Evolutionary conservation across 1,140 invertebrate species (phyloP).

Genomic region (Ladona fulva): DNA sequence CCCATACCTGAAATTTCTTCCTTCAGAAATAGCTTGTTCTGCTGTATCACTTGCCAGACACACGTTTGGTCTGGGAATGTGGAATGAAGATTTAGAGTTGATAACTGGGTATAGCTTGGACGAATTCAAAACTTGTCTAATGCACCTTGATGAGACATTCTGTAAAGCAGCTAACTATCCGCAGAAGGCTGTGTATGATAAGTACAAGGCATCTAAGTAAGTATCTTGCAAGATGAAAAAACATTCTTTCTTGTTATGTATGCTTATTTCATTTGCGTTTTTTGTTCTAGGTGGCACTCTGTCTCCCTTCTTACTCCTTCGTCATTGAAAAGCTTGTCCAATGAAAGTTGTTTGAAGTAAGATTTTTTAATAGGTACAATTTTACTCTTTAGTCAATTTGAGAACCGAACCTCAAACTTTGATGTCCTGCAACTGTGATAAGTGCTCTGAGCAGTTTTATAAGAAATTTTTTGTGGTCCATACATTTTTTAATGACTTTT

Average conservation of each 20-base stretch:
- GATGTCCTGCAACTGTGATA: too few species aligned
- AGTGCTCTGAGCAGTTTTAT: too few species aligned
- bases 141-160: slow-evolving; percentile 59
- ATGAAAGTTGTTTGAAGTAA: too few species aligned
- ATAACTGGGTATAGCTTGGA: slow-evolving; percentile 57
- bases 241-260: neutral
- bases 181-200: slow-evolving; percentile 76
- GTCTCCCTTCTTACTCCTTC: neutral
- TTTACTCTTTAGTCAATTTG: too few species aligned
- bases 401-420: too few species aligned
- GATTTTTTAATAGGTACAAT: too few species aligned
- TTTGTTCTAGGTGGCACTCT: neutral
- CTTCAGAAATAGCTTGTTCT: slow-evolving; percentile 75
- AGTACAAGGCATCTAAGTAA: slow-evolving; percentile 69
- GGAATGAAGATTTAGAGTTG: slow-evolving; percentile 52
- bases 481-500: too few species aligned
- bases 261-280: neutral
- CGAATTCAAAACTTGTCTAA: slow-evolving; percentile 58
- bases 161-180: slow-evolving; percentile 48
- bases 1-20: slow-evolving; percentile 68
- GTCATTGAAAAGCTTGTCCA: neutral
- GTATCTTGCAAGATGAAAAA: slow-evolving; percentile 18
- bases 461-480: too few species aligned
- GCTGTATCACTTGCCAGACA: slow-evolving; percentile 72
- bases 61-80: slow-evolving; percentile 45